Conservation (phyloP, 1,140 invertebrate species). For the Capitella teleta region DNA sequence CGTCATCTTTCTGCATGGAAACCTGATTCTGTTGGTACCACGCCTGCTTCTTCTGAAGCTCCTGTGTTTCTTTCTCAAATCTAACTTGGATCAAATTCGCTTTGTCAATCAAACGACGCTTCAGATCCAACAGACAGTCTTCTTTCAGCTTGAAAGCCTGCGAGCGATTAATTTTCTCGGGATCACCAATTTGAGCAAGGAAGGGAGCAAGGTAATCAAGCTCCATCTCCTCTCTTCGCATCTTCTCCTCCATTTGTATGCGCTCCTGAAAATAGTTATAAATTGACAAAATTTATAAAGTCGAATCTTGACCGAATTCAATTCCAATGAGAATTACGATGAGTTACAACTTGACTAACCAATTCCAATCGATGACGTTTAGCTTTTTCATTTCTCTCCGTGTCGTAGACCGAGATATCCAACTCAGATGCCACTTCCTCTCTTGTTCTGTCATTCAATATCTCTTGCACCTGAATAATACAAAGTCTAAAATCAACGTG, state of each 20-base stretch:
- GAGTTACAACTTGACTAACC: constrained; percentile 19
- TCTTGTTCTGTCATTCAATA: constrained; percentile 29
- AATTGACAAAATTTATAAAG: background rate
- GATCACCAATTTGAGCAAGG: constrained; percentile 36
- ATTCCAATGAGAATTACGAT: too few relatives aligned
- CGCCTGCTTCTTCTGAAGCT: constrained; percentile 40
- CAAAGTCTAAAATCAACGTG: background rate
- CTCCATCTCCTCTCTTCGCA: constrained; percentile 39
- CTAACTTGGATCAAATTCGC: constrained; percentile 42
- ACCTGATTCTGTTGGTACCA: constrained; percentile 45
- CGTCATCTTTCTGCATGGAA: constrained; percentile 41
- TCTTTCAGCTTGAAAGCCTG: constrained; percentile 36
- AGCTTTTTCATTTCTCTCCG: constrained; percentile 41
- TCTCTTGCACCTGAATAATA: constrained; percentile 24
- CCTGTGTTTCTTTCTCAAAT: constrained; percentile 42
- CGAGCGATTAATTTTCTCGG: constrained; percentile 27
- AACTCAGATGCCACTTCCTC: constrained; percentile 35
- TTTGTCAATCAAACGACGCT: constrained; percentile 40
- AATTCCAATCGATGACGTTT: constrained; percentile 39
- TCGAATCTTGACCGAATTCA: background rate
- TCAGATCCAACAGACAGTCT: constrained; percentile 38
- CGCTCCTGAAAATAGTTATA: constrained; percentile 24
- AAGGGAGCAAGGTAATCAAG: constrained; percentile 43
- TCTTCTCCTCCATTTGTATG: constrained; percentile 32
- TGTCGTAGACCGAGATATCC: constrained; percentile 41